These are phyloP conservation scores for Rhamnusium bicolor DNA, from an alignment of 2,888 invertebrate species.

Conservation along the genomic window DNA sequence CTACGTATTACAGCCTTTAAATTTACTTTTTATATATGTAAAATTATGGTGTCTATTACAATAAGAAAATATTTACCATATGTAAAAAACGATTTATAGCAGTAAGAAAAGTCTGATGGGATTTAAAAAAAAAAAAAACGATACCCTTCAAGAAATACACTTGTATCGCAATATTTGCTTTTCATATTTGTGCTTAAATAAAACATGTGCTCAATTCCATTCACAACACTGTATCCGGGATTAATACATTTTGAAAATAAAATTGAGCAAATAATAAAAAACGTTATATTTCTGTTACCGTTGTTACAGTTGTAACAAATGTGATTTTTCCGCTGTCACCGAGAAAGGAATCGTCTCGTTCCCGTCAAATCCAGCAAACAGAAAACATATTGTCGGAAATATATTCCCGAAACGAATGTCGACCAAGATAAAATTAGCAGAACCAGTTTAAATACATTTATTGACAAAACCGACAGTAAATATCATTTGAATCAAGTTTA, in stretches of 20 bases:
- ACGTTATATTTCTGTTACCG: background rate
- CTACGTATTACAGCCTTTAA: too few relatives aligned
- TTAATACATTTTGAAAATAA: background rate
- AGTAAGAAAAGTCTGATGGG: background rate
- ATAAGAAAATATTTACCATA: too few relatives aligned
- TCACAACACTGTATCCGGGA: background rate
- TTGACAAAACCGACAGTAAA: constrained; percentile 29
- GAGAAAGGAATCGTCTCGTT: constrained; percentile 21
- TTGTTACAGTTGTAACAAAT: constrained; percentile 24
- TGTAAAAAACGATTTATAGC: too few relatives aligned
- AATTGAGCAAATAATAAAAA: background rate
- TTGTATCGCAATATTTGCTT: background rate
- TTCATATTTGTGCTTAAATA: background rate
- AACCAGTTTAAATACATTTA: constrained; percentile 37
- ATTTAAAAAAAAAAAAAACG: background rate
- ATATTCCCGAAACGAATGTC: constrained; percentile 18
- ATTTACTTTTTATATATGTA: too few relatives aligned
- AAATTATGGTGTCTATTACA: too few relatives aligned
- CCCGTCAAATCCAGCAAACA: constrained; percentile 24
- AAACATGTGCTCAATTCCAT: background rate
- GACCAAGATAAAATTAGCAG: constrained; percentile 28
- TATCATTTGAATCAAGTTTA: constrained; percentile 29
- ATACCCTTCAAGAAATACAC: background rate
- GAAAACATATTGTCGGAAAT: constrained; percentile 27
- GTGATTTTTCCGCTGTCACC: constrained; percentile 28